Evolutionary conservation across 2,113 vertebrate genomes (phyloP), one percentile per base, ranked within the genome.

Genomic region (Scolopax mira): DNA sequence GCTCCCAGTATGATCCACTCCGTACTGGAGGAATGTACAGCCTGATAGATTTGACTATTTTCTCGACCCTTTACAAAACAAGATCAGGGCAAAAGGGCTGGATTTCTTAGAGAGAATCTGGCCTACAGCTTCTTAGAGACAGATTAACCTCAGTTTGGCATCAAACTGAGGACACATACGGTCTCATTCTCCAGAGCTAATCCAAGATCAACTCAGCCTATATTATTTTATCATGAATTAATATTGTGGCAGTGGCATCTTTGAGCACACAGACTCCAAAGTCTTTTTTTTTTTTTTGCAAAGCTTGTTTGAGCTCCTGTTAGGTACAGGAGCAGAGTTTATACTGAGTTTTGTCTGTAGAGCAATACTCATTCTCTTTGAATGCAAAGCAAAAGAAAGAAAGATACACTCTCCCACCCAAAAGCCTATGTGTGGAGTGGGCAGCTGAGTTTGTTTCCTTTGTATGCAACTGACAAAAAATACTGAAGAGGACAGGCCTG

Each of bases 71-170:
- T 91, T 72, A 27, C 67, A 87, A 85, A 88, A 89, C 8, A 51
- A 74, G 73, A 93, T 57, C 35, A 85, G 67, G 72, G 87, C 81
- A 95, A 96, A 96, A 94, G 83, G 62, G 75, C 17, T 95, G 79
- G 79, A 96, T 95, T 89, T 95, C 90, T 96, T 84, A 93, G 88
- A 79, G 91, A 73, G 82, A 96, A 95, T 89, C 85, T 91, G 91
- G 73, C 78, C 91, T 82, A 74, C 84, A 73, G 70, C 93, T 94
- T 94, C 89, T 97, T 95, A 96, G 70, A 79, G 85, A 72, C 95
- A 96, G 94, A 97, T 94, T 95, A 94, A 96, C 83, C 88, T 96
- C 33, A 0, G 62, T 94, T 94, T 90, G 86, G 81, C 89, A 94
- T 58, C 92, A 66, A 90, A 95, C 58, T 90, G 83, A 94, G 96